phyloP scores from a whole-genome alignment of 2,797 vertebrate species.

The Phoeniculus purpureus region DNA sequence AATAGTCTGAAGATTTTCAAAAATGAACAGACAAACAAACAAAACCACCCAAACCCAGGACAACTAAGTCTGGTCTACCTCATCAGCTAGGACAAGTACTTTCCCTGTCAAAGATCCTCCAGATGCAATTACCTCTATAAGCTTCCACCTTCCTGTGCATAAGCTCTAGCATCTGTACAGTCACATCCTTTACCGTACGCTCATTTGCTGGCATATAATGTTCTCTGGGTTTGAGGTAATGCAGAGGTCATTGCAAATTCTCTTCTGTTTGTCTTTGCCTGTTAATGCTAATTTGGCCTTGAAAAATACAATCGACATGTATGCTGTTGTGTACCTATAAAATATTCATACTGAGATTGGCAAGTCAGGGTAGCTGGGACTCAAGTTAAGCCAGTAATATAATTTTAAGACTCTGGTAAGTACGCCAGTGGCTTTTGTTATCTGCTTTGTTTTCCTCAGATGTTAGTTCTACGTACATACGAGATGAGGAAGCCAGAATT shows the following conservation, averaged over 20 bases:
- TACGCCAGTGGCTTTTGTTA: conserved; percentile 8
- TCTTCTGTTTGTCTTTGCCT: conserved; percentile 1
- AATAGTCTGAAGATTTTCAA: background rate
- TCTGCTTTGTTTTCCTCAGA: background rate
- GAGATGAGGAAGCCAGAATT: conserved; percentile 23
- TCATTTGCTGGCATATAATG: background rate
- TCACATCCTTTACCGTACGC: background rate
- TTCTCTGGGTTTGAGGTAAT: background rate
- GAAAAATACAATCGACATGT: background rate
- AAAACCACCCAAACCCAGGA: background rate
- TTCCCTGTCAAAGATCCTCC: background rate
- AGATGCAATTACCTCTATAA: background rate
- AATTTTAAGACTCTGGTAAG: conserved; percentile 5
- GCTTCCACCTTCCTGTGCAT: background rate
- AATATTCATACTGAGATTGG: conserved; percentile 7
- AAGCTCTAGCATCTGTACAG: background rate
- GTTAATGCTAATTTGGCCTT: conserved; percentile 9
- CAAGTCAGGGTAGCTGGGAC: background rate
- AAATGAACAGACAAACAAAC: background rate
- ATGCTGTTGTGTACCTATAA: background rate
- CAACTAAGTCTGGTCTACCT: background rate
- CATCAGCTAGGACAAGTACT: background rate
- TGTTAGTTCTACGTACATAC: background rate
- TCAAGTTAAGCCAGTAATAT: background rate
- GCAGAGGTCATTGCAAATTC: background rate